A percentile compares a stretch with the other conserved stretches of the same genome.
Conservation (phyloP, 2,113 vertebrate species). For the Rhombomys opimus region DNA sequence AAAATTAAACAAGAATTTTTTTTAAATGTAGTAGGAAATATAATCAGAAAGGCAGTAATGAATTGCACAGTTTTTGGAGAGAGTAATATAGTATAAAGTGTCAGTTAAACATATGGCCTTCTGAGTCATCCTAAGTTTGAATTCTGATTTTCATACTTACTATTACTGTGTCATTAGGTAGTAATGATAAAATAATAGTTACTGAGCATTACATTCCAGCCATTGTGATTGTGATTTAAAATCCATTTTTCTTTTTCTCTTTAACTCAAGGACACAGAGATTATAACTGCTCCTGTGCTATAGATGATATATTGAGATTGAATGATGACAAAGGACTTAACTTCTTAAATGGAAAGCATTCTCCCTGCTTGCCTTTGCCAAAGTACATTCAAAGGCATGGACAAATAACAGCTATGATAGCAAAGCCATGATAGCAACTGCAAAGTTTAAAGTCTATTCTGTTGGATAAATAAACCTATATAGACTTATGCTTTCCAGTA, state of each 20-base stretch:
- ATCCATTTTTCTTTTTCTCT: background rate
- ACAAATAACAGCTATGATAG: background rate
- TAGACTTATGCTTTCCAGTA: background rate
- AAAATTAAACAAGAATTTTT: too few species aligned
- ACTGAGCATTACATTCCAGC: background rate
- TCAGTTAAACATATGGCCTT: background rate
- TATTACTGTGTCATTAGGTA: background rate
- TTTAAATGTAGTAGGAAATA: background rate
- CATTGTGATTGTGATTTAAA: background rate
- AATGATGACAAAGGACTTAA: background rate
- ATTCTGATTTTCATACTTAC: background rate
- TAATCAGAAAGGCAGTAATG: background rate
- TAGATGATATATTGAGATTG: slow-evolving; percentile 25
- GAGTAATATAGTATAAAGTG: background rate
- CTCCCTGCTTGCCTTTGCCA: background rate
- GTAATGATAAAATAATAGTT: slow-evolving; percentile 11
- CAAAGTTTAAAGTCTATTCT: slow-evolving; percentile 16
- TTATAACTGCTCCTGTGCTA: background rate
- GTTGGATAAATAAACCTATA: background rate
- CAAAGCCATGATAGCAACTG: background rate
- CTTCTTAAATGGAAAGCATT: background rate
- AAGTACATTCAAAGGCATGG: background rate
- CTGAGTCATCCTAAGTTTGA: background rate
- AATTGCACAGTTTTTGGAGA: background rate
- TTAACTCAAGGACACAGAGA: background rate